phyloP scores from a whole-genome alignment of 92 coral and sea anemone species.

The Galaxea fascicularis region DNA sequence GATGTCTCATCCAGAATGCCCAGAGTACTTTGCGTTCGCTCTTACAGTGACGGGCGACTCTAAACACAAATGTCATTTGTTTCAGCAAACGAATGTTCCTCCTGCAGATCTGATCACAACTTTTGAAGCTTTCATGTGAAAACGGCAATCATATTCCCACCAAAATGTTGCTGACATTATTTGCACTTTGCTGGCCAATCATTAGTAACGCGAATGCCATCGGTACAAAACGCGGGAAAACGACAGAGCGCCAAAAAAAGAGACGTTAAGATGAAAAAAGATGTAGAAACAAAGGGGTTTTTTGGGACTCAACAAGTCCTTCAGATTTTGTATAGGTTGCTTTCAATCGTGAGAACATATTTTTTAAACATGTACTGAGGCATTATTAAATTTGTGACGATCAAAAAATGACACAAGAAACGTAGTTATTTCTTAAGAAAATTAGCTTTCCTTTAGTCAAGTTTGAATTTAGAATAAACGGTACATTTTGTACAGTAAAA shows the following conservation, averaged over 20 bases:
- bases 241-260: too few species aligned
- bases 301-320: too few species aligned
- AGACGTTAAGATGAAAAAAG: too few species aligned
- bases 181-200: too few species aligned
- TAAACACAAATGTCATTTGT: constrained; percentile 98
- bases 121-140: constrained; percentile 32
- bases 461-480: too few species aligned
- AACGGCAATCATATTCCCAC: not conserved
- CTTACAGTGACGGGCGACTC: constrained; percentile 94
- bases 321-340: too few species aligned
- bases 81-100: constrained; percentile 65
- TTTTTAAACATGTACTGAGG: too few species aligned
- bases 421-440: not conserved
- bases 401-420: not conserved
- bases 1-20: constrained; percentile 85
- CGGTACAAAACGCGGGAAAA: too few species aligned
- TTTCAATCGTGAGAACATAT: too few species aligned
- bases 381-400: too few species aligned
- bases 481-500: constrained; percentile 3
- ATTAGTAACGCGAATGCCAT: too few species aligned
- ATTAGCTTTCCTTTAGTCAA: not conserved
- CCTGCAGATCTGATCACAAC: constrained; percentile 11
- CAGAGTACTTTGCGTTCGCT: constrained; percentile 96
- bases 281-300: too few species aligned
- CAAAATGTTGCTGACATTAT: not conserved